These are phyloP conservation scores for Chelonia mydas DNA, from an alignment of 2,797 vertebrate species.

Conservation along the genomic window DNA sequence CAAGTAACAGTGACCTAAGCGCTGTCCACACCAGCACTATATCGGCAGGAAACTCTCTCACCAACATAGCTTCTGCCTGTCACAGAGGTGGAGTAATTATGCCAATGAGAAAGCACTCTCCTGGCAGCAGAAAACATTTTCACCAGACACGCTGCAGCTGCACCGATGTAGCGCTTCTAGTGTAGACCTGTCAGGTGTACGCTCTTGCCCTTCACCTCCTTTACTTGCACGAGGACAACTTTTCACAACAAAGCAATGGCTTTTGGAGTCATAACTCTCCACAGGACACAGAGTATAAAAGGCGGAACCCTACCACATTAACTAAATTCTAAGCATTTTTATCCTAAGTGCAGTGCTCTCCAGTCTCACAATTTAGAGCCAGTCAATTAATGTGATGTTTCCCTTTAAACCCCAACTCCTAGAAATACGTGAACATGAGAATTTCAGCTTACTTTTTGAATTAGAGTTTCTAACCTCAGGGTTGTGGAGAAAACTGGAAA, in stretches of 20 bases:
- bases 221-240: not conserved
- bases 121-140: too few species aligned
- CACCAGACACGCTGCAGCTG: too few species aligned
- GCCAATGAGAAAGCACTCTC: too few species aligned
- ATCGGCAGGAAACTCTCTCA: too few species aligned
- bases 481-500: too few species aligned
- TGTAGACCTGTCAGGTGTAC: not conserved
- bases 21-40: too few species aligned
- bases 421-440: not conserved
- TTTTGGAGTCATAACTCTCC: rapidly evolving
- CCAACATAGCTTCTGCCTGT: too few species aligned
- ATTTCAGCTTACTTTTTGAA: too few species aligned
- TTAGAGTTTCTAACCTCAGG: too few species aligned
- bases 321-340: not conserved
- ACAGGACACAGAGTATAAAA: rapidly evolving
- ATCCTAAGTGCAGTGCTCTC: not conserved
- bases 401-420: not conserved
- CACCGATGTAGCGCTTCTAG: too few species aligned
- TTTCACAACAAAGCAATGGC: not conserved
- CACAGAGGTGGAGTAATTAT: too few species aligned
- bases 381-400: not conserved
- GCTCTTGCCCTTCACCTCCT: not conserved
- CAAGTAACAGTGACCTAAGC: too few species aligned
- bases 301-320: not conserved
- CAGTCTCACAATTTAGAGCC: not conserved